phyloP scores from a whole-genome alignment of 2,797 vertebrate species.

The Acrossocheilus fasciatus region DNA sequence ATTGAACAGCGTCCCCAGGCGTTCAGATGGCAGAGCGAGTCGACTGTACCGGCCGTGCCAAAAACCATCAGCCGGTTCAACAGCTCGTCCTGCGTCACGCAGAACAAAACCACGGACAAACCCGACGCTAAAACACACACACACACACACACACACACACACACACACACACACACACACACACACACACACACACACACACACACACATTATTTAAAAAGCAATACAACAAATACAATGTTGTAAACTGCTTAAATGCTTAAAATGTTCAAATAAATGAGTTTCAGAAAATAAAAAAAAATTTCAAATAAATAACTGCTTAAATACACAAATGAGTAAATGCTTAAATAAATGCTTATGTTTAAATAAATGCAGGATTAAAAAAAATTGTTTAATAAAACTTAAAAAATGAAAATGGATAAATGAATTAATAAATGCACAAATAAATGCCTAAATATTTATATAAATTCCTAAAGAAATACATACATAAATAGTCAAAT shows the following conservation, averaged over 20 bases:
- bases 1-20: constrained; percentile 94
- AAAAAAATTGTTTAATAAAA: too few species aligned
- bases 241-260: not conserved
- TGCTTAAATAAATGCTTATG: too few species aligned
- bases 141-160: not conserved
- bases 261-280: too few species aligned
- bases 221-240: not conserved
- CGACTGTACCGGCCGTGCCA: constrained; percentile 89
- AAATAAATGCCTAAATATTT: not conserved
- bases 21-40: constrained; percentile 91
- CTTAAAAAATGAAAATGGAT: too few species aligned
- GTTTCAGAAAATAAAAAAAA: too few species aligned
- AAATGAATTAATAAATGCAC: too few species aligned
- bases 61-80: constrained; percentile 92
- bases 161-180: not conserved
- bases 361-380: too few species aligned
- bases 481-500: too few species aligned
- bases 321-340: not conserved
- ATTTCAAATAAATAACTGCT: not conserved
- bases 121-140: constrained; percentile 72
- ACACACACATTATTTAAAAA: not conserved
- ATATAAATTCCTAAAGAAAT: too few species aligned
- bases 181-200: not conserved
- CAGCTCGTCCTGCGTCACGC: constrained; percentile 88
- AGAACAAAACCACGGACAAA: constrained; percentile 87